Base-by-base conservation (phyloP, 2,797 vertebrate species). In the Phoebastria nigripes region DNA sequence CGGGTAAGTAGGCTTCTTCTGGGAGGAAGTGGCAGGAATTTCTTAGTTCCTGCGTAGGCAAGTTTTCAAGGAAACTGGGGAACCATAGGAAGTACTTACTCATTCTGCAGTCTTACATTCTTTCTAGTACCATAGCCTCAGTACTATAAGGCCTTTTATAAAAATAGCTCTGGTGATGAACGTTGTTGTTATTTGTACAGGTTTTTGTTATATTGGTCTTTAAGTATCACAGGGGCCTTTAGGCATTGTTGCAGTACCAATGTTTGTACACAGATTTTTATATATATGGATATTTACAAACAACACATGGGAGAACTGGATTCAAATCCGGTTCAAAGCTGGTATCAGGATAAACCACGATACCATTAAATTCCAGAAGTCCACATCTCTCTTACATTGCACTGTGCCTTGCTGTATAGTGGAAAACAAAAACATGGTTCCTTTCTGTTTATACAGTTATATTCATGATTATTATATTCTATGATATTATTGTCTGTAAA, bases 221-320 rank as follows among this genome's bases (percentile, higher is more conserved):
- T 28, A 86, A 70, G 18, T 19, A 46, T 81, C 22, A 19, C 29
- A 31, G 25, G 21, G 87, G 17, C 9, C 28, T 87, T 76, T 25
- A 77, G 41, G 6, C 12, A 12, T 58, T 69, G 15, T 84, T 89
- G 26, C 55, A 59, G 12, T 67, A 24, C 29, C 70, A 12, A 47
- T 9, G 2, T 29, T 55, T 26, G 10, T 71, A 31, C 14, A 6
- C 0, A 0, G 11, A 8, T 54, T 56, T 61, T 35, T 29, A 6
- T 46, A 22, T 37, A 12, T 46, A 6, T 39, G 24, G 35, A 19
- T 70, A n/a, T 51, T 79, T 70, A n/a, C 1, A 1, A 39, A 35
- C 19, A 65, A 51, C 31, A 13, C 1, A 2, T 47, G 24, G 15
- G 18, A 80, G 6, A 5, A 66, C 8, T 71, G 31, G 22, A 61